A percentile compares a stretch with the other conserved stretches of the same genome.
Evolutionary conservation across 1,140 invertebrate genomes (phyloP).

Genomic region (Teleopsis dalmanni): DNA sequence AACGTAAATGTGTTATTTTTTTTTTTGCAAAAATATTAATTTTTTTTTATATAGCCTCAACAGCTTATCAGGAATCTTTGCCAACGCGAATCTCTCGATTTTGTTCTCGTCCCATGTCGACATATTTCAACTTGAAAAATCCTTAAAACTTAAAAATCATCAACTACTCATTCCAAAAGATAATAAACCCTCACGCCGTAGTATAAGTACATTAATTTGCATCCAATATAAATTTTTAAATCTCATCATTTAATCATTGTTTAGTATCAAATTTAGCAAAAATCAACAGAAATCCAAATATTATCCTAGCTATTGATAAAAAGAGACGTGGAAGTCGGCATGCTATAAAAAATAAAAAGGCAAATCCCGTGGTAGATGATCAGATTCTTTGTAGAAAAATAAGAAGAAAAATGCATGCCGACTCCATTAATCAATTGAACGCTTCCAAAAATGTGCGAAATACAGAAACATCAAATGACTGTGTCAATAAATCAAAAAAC

Average conservation of each 20-base stretch:
- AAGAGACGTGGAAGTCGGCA: no score
- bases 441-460: no score
- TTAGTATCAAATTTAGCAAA: no score
- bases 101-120: conserved; percentile 17
- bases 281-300: no score
- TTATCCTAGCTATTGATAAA: no score
- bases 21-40: not conserved
- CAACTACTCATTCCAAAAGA: conserved; percentile 10
- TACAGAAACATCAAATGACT: no score
- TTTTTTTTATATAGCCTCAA: conserved; percentile 3
- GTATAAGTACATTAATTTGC: not conserved
- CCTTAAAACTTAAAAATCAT: conserved; percentile 6
- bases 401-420: not conserved
- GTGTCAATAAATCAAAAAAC: not conserved
- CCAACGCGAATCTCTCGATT: conserved; percentile 16
- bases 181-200: no score
- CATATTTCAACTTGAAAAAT: conserved; percentile 9
- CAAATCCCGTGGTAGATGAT: no score
- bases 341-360: no score
- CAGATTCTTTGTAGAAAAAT: no score
- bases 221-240: not conserved
- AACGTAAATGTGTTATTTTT: conserved; percentile 14
- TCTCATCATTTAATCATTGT: no score
- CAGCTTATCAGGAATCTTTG: conserved; percentile 15
- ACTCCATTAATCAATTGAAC: not conserved